A percentile compares a stretch with the other conserved stretches of the same genome.
Evolutionary conservation across 2,888 invertebrate species (phyloP).

Genomic region (Lysandra bellargus): DNA sequence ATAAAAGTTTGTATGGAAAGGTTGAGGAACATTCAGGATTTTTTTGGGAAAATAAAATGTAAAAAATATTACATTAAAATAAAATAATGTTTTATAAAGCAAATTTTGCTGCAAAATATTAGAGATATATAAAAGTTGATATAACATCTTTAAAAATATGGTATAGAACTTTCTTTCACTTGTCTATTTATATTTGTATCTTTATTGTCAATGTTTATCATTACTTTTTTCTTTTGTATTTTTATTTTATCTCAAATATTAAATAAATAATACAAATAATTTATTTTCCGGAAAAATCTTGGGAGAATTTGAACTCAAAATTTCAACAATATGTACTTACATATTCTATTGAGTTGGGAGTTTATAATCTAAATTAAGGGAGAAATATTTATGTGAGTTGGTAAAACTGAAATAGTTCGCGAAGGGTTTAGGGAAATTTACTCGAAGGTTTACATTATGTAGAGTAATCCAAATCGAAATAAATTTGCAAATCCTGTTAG

Average conservation of each 20-base stretch:
- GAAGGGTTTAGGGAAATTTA: conserved; percentile 19
- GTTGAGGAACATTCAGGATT: neutral
- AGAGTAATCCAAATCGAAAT: conserved; percentile 11
- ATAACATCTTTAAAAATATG: no score
- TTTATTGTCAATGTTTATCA: neutral
- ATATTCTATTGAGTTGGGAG: neutral
- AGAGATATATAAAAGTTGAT: no score
- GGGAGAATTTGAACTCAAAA: neutral
- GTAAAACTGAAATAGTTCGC: neutral
- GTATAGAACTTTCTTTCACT: no score
- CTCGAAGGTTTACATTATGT: conserved; percentile 5
- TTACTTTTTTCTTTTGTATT: no score
- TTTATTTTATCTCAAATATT: neutral
- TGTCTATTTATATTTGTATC: no score
- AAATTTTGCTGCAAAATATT: no score
- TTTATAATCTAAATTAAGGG: neutral
- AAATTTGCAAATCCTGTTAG: conserved; percentile 19
- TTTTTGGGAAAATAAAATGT: neutral
- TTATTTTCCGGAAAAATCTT: neutral
- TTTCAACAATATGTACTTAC: no score
- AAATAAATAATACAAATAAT: no score
- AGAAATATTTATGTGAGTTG: neutral
- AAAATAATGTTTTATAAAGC: no score
- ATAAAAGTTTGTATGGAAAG: neutral
- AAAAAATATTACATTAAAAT: no score